Conservation (phyloP, 2,888 invertebrate species). For the Ornithoptera alexandrae region DNA sequence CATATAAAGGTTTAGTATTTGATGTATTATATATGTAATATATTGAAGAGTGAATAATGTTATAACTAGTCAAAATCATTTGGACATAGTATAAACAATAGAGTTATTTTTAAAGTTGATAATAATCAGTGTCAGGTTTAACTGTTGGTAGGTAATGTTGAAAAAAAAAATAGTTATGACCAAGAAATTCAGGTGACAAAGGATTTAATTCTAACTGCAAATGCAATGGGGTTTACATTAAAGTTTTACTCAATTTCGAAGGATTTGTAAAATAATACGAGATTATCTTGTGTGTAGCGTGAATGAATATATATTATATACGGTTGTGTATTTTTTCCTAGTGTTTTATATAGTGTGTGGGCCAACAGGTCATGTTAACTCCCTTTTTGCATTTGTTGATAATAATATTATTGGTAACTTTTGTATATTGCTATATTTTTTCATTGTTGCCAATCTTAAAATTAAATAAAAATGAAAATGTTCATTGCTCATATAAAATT, state of each 20-base stretch:
- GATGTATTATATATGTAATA: slow-evolving; percentile 31
- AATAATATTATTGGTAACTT: slow-evolving; percentile 37
- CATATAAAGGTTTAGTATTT: slow-evolving; percentile 24
- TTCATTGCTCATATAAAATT: slow-evolving; percentile 43
- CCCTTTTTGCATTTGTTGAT: slow-evolving; percentile 29
- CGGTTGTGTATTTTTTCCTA: slow-evolving; percentile 40
- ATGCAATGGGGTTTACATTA: slow-evolving; percentile 8
- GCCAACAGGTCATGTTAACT: slow-evolving; percentile 12
- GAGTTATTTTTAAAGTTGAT: slow-evolving; percentile 32
- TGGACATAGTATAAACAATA: slow-evolving; percentile 30
- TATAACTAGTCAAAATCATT: slow-evolving; percentile 42
- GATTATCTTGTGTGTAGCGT: slow-evolving; percentile 22
- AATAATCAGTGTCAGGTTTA: slow-evolving; percentile 20
- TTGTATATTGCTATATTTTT: slow-evolving; percentile 54
- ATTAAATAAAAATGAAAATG: slow-evolving; percentile 32
- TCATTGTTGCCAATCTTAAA: slow-evolving; percentile 70
- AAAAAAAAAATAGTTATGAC: slow-evolving; percentile 15
- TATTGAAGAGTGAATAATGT: slow-evolving; percentile 32
- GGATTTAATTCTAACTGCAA: slow-evolving; percentile 17
- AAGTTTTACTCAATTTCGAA: slow-evolving; percentile 17
- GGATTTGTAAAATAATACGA: slow-evolving; percentile 27
- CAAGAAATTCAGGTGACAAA: slow-evolving; percentile 10
- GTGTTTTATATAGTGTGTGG: slow-evolving; percentile 34
- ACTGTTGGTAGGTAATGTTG: slow-evolving; percentile 1
- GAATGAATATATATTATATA: slow-evolving; percentile 32